Evolutionary conservation across 2,113 vertebrate species (phyloP).

Genomic region (Ariopsis seemanni): DNA sequence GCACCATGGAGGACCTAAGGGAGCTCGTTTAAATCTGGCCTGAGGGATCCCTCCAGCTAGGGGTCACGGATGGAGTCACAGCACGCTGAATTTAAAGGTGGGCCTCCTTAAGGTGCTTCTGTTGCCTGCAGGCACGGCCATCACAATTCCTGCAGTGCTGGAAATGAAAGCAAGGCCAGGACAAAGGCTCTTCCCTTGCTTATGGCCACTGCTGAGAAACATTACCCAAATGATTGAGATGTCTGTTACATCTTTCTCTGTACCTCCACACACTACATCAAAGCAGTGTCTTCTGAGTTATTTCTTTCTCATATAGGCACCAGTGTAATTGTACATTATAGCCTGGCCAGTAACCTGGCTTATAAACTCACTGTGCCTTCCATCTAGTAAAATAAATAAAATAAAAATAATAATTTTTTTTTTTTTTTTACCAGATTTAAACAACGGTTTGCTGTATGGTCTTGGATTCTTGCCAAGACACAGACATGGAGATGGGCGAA

Average conservation of each 20-base stretch:
- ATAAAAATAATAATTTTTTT: too few relatives aligned
- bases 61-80: constrained; percentile 77
- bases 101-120: constrained; percentile 78
- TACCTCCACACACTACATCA: constrained; percentile 34
- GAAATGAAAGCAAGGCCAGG: constrained; percentile 71
- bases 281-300: constrained; percentile 23
- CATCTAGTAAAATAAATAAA: not conserved
- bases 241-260: constrained; percentile 52
- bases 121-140: constrained; percentile 77
- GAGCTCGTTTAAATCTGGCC: constrained; percentile 84
- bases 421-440: not conserved
- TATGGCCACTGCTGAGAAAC: constrained; percentile 73
- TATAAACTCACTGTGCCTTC: not conserved
- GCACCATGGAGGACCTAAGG: constrained; percentile 68
- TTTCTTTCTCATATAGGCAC: not conserved
- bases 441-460: not conserved
- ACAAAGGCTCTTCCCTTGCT: constrained; percentile 74
- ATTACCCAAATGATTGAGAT: constrained; percentile 71
- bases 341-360: not conserved
- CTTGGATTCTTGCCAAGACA: constrained; percentile 19
- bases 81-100: constrained; percentile 76
- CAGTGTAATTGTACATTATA: not conserved
- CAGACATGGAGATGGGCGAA: not conserved
- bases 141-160: constrained; percentile 76
- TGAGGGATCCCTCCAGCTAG: constrained; percentile 76